Evolutionary conservation across 2,113 vertebrate species (phyloP).

Genomic region (Conger conger): DNA sequence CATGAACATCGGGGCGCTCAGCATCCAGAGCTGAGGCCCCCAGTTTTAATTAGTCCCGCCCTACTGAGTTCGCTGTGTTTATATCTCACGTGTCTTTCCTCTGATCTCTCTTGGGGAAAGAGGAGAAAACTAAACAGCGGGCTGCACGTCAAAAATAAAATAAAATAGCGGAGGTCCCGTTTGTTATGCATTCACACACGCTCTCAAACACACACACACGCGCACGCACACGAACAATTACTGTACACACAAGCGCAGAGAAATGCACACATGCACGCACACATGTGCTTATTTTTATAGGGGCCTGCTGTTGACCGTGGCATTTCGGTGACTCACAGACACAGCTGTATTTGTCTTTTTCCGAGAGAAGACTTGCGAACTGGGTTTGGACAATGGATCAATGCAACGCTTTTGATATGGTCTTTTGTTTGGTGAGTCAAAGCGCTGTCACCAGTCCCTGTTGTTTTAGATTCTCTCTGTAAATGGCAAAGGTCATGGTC

Average conservation of each 20-base stretch:
- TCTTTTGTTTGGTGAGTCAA: not conserved
- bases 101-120: slow-evolving; percentile 19
- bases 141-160: not conserved
- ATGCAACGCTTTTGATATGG: not conserved
- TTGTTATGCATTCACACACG: not conserved
- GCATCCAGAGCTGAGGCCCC: not conserved
- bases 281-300: not conserved
- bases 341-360: not conserved
- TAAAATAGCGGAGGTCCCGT: not conserved
- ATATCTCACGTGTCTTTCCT: not conserved
- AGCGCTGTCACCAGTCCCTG: not conserved
- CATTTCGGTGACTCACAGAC: not conserved
- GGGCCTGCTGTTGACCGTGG: not conserved
- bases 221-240: not conserved
- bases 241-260: not conserved
- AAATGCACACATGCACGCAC: not conserved
- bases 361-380: not conserved
- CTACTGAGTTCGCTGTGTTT: not conserved
- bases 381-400: not conserved
- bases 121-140: not conserved
- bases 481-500: not conserved
- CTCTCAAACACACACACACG: not conserved
- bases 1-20: not conserved
- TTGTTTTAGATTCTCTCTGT: not conserved
- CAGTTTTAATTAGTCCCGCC: slow-evolving; percentile 22